A percentile compares a stretch with the other conserved stretches of the same genome.
Conservation (phyloP, 1,140 invertebrate genomes). For the Orius insidiosus region DNA sequence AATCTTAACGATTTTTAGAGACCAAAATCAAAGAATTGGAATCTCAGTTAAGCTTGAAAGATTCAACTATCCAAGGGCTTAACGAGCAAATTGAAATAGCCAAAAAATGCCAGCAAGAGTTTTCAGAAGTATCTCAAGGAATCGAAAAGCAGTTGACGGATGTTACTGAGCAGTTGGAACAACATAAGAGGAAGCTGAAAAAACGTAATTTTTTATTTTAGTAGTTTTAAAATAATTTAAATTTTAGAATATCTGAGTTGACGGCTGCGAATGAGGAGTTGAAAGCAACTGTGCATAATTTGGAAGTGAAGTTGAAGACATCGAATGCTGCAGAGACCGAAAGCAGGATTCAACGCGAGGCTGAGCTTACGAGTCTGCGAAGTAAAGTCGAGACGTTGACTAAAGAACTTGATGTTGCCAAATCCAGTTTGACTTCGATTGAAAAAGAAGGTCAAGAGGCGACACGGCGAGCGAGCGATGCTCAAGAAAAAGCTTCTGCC, state of each 20-base stretch:
- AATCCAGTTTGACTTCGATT: not conserved
- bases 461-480: not conserved
- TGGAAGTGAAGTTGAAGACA: slow-evolving; percentile 16
- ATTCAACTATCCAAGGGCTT: slow-evolving; percentile 48
- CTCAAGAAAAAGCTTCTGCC: slow-evolving; percentile 7
- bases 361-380: slow-evolving; percentile 39
- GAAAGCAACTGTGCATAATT: slow-evolving; percentile 22
- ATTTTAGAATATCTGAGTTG: slow-evolving; percentile 24
- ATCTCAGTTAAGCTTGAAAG: slow-evolving; percentile 42
- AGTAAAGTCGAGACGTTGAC: slow-evolving; percentile 33
- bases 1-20: slow-evolving; percentile 23
- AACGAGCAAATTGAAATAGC: slow-evolving; percentile 49
- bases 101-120: slow-evolving; percentile 59
- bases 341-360: slow-evolving; percentile 22
- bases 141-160: slow-evolving; percentile 61
- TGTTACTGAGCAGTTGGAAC: slow-evolving; percentile 39
- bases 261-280: slow-evolving; percentile 44
- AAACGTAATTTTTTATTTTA: slow-evolving; percentile 23
- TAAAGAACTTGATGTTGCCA: slow-evolving; percentile 13
- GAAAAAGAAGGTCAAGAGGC: slow-evolving; percentile 13
- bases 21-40: slow-evolving; percentile 56
- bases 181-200: slow-evolving; percentile 39
- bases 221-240: slow-evolving; percentile 5
- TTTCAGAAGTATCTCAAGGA: slow-evolving; percentile 59
- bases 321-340: slow-evolving; percentile 33